Evolutionary conservation across 2,888 invertebrate genomes (phyloP).

Genomic region (Spodoptera picta): DNA sequence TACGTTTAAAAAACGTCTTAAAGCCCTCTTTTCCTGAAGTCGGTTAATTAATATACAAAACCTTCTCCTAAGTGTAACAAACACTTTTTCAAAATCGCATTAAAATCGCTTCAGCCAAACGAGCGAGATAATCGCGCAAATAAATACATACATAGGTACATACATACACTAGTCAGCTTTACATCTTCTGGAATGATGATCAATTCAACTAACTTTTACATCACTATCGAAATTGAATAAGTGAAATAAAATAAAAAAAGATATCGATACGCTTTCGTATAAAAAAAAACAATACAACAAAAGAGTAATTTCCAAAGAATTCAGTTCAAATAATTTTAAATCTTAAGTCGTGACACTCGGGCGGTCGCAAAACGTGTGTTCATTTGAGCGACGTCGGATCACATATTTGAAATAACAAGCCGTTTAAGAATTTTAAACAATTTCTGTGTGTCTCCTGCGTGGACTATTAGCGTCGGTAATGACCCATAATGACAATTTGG

Average conservation of each 20-base stretch:
- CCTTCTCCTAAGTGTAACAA: no score
- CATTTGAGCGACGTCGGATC: slow-evolving; percentile 64
- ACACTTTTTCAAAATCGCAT: no score
- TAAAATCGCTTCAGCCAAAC: no score
- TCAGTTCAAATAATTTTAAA: slow-evolving; percentile 33
- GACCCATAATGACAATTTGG: slow-evolving; percentile 81
- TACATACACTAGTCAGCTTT: no score
- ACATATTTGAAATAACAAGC: slow-evolving; percentile 75
- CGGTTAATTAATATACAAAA: no score
- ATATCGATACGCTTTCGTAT: not conserved
- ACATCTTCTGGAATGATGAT: no score
- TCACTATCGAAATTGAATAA: not conserved
- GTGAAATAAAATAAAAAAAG: not conserved
- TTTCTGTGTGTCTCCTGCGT: slow-evolving; percentile 70
- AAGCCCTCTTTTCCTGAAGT: no score
- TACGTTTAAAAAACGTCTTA: no score
- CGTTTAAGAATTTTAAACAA: slow-evolving; percentile 77
- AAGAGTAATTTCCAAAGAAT: slow-evolving; percentile 34
- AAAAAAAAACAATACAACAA: slow-evolving; percentile 17
- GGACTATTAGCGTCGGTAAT: slow-evolving; percentile 83
- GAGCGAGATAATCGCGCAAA: no score
- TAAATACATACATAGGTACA: no score
- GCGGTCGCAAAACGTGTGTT: slow-evolving; percentile 36
- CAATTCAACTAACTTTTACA: not conserved
- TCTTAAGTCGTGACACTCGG: slow-evolving; percentile 43